phyloP scores from a whole-genome alignment of 2,888 invertebrate species.

The Clepsis dumicolana region DNA sequence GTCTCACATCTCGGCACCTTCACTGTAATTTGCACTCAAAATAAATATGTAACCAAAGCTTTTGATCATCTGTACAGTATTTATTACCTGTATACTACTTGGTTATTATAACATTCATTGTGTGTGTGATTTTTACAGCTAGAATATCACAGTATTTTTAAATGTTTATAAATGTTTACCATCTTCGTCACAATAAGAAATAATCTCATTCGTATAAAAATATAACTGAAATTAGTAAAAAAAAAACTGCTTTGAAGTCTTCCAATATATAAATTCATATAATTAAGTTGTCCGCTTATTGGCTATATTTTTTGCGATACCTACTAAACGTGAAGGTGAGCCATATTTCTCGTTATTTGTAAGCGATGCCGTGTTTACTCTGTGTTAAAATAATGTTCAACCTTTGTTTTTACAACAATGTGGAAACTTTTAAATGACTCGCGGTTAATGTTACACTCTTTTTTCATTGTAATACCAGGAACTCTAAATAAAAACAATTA shows the following conservation, averaged over 20 bases:
- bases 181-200: background rate
- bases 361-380: background rate
- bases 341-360: background rate
- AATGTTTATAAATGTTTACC: background rate
- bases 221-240: too few species aligned
- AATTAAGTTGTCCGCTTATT: background rate
- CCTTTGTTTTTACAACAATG: background rate
- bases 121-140: background rate
- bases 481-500: background rate
- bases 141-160: background rate
- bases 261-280: too few species aligned
- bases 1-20: constrained; percentile 28
- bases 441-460: background rate
- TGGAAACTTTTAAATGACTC: background rate
- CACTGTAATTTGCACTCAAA: constrained; percentile 31
- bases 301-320: too few species aligned
- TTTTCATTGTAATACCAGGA: background rate
- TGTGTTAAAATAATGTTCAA: background rate
- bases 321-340: too few species aligned
- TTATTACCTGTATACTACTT: background rate
- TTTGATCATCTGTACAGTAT: background rate
- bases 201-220: background rate
- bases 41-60: background rate
- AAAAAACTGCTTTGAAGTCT: too few species aligned
- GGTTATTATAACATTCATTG: background rate